A percentile compares a stretch with the other conserved stretches of the same genome.
Conservation (phyloP, 2,797 vertebrate genomes). For the Coracias cyanogaster region DNA sequence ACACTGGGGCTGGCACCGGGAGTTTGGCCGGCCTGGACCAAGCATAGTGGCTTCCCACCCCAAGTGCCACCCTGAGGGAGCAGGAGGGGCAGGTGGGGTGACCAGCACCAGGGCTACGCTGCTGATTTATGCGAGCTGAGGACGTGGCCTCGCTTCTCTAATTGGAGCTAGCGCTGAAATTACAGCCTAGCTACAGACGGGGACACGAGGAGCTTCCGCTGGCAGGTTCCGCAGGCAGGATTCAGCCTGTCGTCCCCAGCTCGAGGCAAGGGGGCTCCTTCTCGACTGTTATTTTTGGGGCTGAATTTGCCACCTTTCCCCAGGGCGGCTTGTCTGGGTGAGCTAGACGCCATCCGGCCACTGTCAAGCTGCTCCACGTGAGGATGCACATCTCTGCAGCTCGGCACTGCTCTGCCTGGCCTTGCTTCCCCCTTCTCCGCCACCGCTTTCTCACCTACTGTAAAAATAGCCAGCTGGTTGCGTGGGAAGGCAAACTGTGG, state of each 20-base stretch:
- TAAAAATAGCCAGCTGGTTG: not conserved
- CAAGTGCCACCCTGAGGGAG: not conserved
- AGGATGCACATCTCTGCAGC: slow-evolving; percentile 23
- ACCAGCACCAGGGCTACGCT: not conserved
- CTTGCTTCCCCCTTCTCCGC: not conserved
- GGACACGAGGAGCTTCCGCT: not conserved
- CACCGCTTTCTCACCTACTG: not conserved
- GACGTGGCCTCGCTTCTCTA: not conserved
- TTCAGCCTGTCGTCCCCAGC: not conserved
- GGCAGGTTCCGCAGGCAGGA: not conserved
- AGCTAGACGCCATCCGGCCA: slow-evolving; percentile 18
- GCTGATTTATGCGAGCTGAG: not conserved
- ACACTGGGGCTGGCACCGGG: not conserved
- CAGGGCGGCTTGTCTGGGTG: not conserved
- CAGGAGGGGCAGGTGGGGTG: not conserved
- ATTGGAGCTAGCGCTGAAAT: slow-evolving; percentile 26
- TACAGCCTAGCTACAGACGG: not conserved
- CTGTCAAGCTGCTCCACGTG: not conserved
- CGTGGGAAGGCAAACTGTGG: not conserved
- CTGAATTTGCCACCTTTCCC: not conserved
- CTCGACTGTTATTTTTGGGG: not conserved
- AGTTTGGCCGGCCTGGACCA: not conserved
- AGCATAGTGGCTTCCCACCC: not conserved
- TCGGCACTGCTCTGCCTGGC: not conserved
- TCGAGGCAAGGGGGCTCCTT: not conserved